These are phyloP conservation scores for Volucella inflata DNA, from an alignment of 2,888 invertebrate genomes.

Conservation along the genomic window DNA sequence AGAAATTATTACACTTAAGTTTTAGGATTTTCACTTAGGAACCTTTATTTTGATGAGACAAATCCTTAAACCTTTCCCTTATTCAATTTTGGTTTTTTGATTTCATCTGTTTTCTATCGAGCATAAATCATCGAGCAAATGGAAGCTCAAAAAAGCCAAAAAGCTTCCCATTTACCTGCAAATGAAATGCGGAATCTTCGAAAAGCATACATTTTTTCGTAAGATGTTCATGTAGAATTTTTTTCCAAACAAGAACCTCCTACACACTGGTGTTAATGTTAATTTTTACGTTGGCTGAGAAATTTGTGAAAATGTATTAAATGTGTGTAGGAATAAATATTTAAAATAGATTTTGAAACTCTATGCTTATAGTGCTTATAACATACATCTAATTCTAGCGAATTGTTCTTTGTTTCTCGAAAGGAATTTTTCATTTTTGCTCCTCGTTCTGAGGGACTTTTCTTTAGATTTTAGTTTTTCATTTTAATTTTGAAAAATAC, in stretches of 20 bases:
- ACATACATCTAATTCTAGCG: conserved; percentile 49
- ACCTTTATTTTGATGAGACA: background rate
- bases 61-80: too few species aligned
- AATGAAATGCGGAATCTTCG: background rate
- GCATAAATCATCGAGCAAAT: background rate
- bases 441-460: conserved; percentile 13
- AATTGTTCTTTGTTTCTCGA: conserved; percentile 45
- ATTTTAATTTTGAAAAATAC: conserved; percentile 4
- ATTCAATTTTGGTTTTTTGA: background rate
- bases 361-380: conserved; percentile 72
- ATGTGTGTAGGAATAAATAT: conserved; percentile 62
- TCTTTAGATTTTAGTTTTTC: conserved; percentile 8
- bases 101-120: background rate
- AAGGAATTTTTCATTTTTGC: conserved; percentile 23
- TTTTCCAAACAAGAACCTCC: conserved; percentile 15
- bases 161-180: conserved; percentile 8
- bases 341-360: conserved; percentile 73
- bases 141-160: background rate
- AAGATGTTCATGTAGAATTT: conserved; percentile 2
- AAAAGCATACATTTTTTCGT: conserved; percentile 1
- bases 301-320: conserved; percentile 51
- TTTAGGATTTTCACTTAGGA: background rate
- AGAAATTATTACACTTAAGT: background rate
- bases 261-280: conserved; percentile 26
- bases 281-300: conserved; percentile 40